Conservation (phyloP, 2,888 invertebrate genomes). For the Ichneumoninae sp. region DNA sequence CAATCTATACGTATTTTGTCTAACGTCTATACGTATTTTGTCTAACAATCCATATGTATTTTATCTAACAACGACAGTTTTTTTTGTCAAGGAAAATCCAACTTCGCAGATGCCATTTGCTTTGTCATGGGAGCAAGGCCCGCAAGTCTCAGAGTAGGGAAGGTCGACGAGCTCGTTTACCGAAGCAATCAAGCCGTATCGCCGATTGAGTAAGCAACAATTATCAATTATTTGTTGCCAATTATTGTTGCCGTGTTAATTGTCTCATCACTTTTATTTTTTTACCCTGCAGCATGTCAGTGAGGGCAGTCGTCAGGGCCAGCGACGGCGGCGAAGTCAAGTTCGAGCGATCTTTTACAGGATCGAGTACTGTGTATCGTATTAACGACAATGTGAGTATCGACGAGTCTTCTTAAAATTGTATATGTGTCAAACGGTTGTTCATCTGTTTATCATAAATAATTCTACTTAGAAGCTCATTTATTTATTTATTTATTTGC, state of each 20-base stretch:
- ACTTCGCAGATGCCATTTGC: constrained; percentile 99
- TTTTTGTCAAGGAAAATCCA: constrained; percentile 93
- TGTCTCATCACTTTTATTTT: background rate
- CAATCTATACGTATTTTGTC: too few species aligned
- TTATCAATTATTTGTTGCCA: constrained; percentile 87
- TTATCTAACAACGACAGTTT: background rate
- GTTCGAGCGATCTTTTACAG: constrained; percentile 37
- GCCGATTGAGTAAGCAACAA: background rate
- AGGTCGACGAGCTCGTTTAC: constrained; percentile 93
- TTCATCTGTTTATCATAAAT: background rate
- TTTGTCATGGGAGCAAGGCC: constrained; percentile 99
- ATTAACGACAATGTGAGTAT: constrained; percentile 42
- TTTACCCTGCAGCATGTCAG: constrained; percentile 18
- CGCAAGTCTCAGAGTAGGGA: constrained; percentile 94
- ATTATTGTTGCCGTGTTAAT: background rate
- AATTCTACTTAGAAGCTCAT: background rate
- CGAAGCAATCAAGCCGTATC: background rate
- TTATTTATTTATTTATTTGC: too few species aligned
- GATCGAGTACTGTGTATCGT: background rate
- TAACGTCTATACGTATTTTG: too few species aligned
- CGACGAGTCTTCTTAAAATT: background rate
- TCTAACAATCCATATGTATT: too few species aligned
- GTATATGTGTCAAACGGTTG: background rate
- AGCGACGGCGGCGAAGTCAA: background rate
- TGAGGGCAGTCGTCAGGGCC: constrained; percentile 2